Evolutionary conservation across 92 coral and sea anemone genomes (phyloP).

Genomic region (Parazoanthus darwini): DNA sequence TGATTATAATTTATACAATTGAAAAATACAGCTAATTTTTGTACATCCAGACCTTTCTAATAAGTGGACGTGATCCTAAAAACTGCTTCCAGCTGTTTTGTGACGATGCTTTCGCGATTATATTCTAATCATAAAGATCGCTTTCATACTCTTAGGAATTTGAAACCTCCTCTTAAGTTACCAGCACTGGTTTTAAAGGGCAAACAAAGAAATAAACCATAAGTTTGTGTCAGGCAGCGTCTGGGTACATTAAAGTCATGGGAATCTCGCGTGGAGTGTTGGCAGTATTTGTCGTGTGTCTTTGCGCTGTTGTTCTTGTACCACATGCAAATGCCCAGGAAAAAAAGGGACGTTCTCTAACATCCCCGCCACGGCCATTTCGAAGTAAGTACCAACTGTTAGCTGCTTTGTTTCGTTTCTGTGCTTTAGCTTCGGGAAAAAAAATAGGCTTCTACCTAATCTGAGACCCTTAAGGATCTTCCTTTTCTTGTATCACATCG

Average conservation of each 20-base stretch:
- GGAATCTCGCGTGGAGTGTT: background rate
- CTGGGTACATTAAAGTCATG: background rate
- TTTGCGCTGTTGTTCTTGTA: background rate
- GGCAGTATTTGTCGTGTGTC: background rate
- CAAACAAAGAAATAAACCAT: background rate
- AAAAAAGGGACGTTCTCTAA: background rate
- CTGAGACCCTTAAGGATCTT: too few species aligned
- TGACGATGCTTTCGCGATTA: too few species aligned
- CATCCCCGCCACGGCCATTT: background rate
- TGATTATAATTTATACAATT: too few species aligned
- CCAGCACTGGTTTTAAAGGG: background rate
- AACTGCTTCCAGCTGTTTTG: too few species aligned
- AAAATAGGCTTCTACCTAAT: too few species aligned
- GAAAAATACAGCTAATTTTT: too few species aligned
- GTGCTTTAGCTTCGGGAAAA: too few species aligned
- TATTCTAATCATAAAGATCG: too few species aligned
- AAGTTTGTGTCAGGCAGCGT: background rate
- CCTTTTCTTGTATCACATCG: too few species aligned
- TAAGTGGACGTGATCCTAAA: too few species aligned
- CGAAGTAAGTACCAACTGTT: background rate
- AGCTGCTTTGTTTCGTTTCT: too few species aligned
- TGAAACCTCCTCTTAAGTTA: background rate
- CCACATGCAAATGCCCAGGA: background rate
- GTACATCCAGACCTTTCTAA: too few species aligned
- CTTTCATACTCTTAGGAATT: background rate